These are phyloP conservation scores for Rotaria sp. DNA, from an alignment of 2,888 invertebrate genomes.

Conservation along the genomic window DNA sequence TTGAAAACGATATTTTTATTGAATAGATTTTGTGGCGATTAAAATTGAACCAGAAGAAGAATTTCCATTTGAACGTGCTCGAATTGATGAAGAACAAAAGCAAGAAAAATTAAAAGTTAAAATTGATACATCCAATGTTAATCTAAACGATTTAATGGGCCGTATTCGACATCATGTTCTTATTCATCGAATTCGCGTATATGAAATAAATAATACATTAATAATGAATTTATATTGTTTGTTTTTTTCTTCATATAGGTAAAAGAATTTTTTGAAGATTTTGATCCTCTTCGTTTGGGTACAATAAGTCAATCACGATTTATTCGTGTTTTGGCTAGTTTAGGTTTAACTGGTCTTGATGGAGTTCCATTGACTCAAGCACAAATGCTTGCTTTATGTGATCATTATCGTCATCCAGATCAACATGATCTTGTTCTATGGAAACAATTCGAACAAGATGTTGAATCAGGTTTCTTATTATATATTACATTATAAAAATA, in stretches of 20 bases:
- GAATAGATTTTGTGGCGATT: not conserved
- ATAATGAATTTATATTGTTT: not conserved
- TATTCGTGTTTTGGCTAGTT: slow-evolving; percentile 48
- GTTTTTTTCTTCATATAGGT: slow-evolving; percentile 44
- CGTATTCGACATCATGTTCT: slow-evolving; percentile 52
- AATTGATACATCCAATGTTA: slow-evolving; percentile 43
- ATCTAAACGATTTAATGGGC: slow-evolving; percentile 51
- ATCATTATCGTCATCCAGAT: slow-evolving; percentile 48
- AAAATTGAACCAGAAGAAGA: slow-evolving; percentile 29
- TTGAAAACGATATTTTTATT: not conserved
- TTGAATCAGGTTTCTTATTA: slow-evolving; percentile 50
- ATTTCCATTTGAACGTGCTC: slow-evolving; percentile 20
- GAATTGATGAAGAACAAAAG: slow-evolving; percentile 19
- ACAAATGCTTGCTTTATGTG: slow-evolving; percentile 49
- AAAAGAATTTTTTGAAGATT: slow-evolving; percentile 53
- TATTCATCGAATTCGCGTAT: slow-evolving; percentile 51
- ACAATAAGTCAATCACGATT: slow-evolving; percentile 52
- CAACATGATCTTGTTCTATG: slow-evolving; percentile 49
- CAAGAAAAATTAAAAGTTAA: slow-evolving; percentile 20
- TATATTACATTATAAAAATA: too few relatives aligned
- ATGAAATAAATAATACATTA: slow-evolving; percentile 38
- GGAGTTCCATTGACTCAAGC: slow-evolving; percentile 45
- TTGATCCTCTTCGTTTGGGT: slow-evolving; percentile 52
- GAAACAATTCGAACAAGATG: slow-evolving; percentile 50
- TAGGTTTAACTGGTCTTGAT: slow-evolving; percentile 45